Evolutionary conservation across 2,797 vertebrate genomes (phyloP).

Genomic region (Parambassis ranga): DNA sequence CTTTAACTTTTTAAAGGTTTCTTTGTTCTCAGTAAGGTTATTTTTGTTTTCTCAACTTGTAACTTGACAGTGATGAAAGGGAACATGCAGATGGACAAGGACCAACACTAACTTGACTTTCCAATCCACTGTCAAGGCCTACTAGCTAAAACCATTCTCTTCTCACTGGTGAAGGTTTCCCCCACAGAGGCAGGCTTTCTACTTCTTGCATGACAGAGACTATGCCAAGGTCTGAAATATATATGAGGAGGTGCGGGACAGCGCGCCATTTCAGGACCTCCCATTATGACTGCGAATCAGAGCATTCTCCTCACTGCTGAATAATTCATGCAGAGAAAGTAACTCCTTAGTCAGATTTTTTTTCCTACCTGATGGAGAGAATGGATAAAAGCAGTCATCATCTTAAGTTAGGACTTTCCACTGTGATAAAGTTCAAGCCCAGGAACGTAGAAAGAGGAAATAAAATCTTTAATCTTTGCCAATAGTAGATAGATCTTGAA

Average conservation of each 20-base stretch:
- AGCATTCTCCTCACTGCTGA: constrained; percentile 63
- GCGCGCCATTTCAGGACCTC: constrained; percentile 68
- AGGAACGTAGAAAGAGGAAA: constrained; percentile 27
- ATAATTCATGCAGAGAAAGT: constrained; percentile 73
- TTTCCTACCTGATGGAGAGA: constrained; percentile 28
- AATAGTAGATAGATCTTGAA: constrained; percentile 31
- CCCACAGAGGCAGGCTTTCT: constrained; percentile 9
- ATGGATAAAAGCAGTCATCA: constrained; percentile 43
- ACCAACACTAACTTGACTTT: constrained; percentile 25
- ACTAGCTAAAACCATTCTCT: constrained; percentile 2
- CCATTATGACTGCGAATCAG: constrained; percentile 72
- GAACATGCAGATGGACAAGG: neutral
- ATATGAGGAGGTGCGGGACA: constrained; percentile 53
- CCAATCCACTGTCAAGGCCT: neutral
- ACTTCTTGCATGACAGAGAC: constrained; percentile 58
- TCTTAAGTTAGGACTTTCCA: constrained; percentile 17
- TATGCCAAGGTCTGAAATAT: constrained; percentile 67
- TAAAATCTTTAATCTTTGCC: constrained; percentile 43
- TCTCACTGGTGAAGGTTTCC: constrained; percentile 10
- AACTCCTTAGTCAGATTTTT: constrained; percentile 72
- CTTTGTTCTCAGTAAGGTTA: neutral
- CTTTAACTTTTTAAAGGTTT: neutral
- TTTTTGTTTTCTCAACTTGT: neutral
- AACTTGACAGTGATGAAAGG: neutral
- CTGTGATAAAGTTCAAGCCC: constrained; percentile 19